Evolutionary conservation across 2,797 vertebrate species (phyloP).

Genomic region (Iguana delicatissima): DNA sequence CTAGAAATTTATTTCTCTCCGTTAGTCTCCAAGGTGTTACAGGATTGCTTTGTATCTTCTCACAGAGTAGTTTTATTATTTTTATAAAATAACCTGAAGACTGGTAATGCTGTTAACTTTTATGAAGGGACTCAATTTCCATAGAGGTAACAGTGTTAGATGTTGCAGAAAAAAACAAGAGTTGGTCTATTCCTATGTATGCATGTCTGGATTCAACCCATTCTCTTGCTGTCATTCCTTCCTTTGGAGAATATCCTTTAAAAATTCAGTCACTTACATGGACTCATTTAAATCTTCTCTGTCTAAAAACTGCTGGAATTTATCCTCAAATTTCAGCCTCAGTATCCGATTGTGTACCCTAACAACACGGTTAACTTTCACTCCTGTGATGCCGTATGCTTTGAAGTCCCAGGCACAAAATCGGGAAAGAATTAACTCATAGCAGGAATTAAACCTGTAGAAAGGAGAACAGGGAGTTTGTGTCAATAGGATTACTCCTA

Average conservation of each 20-base stretch:
- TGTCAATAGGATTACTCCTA: not conserved
- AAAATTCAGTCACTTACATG: slow-evolving; percentile 57
- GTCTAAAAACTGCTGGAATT: slow-evolving; percentile 81
- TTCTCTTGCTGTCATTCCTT: not conserved
- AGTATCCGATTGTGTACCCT: slow-evolving; percentile 86
- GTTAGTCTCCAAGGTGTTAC: too few species aligned
- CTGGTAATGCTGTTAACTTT: too few species aligned
- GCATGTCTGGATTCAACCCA: not conserved
- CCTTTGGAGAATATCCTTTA: not conserved
- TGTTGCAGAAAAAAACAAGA: too few species aligned
- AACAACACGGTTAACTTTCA: slow-evolving; percentile 85
- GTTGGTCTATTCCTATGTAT: too few species aligned
- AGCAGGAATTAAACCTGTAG: slow-evolving; percentile 86
- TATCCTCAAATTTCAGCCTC: slow-evolving; percentile 87
- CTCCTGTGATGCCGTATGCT: slow-evolving; percentile 75
- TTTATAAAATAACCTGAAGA: too few species aligned
- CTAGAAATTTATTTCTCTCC: too few species aligned
- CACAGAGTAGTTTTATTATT: too few species aligned
- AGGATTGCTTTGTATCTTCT: too few species aligned
- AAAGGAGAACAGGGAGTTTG: slow-evolving; percentile 22
- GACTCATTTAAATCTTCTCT: slow-evolving; percentile 69
- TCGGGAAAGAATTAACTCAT: slow-evolving; percentile 83
- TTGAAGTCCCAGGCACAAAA: slow-evolving; percentile 86
- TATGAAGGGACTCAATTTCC: too few species aligned
- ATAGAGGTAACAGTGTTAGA: too few species aligned